Percentiles rank a stretch among this genome's conserved stretches.
Evolutionary conservation across 2,113 vertebrate genomes (phyloP).

Genomic region (Ariopsis seemanni): DNA sequence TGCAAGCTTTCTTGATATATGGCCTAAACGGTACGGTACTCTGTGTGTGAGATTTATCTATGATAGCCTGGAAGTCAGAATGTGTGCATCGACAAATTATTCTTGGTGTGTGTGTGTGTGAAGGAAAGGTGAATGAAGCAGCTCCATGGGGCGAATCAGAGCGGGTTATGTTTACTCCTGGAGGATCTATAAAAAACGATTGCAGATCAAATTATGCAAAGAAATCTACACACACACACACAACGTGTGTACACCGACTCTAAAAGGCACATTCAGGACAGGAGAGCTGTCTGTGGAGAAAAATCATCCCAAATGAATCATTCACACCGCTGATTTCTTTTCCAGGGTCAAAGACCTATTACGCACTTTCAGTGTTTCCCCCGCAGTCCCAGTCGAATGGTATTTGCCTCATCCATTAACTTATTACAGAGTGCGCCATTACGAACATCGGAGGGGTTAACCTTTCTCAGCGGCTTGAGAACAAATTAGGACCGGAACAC

Average conservation of each 20-base stretch:
- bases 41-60: neutral
- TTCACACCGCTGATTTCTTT: constrained; percentile 12
- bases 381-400: constrained; percentile 15
- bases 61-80: neutral
- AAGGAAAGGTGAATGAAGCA: neutral
- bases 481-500: constrained; percentile 49
- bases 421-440: constrained; percentile 43
- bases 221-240: constrained; percentile 7
- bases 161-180: constrained; percentile 42
- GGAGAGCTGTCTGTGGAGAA: neutral
- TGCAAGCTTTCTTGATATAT: no score
- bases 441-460: constrained; percentile 49
- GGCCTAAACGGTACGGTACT: no score
- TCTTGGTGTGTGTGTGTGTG: neutral
- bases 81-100: neutral
- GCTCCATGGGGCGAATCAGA: constrained; percentile 24
- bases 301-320: constrained; percentile 26
- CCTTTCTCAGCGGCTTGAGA: constrained; percentile 49
- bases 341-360: constrained; percentile 5
- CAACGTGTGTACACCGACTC: neutral
- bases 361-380: neutral
- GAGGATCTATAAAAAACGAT: constrained; percentile 25
- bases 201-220: constrained; percentile 31
- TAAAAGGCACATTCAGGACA: neutral
- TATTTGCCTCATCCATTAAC: constrained; percentile 49